Percentiles rank a stretch among this genome's conserved stretches.
Conservation (phyloP, 2,888 invertebrate species). For the Aphidoletes aphidimyza region DNA sequence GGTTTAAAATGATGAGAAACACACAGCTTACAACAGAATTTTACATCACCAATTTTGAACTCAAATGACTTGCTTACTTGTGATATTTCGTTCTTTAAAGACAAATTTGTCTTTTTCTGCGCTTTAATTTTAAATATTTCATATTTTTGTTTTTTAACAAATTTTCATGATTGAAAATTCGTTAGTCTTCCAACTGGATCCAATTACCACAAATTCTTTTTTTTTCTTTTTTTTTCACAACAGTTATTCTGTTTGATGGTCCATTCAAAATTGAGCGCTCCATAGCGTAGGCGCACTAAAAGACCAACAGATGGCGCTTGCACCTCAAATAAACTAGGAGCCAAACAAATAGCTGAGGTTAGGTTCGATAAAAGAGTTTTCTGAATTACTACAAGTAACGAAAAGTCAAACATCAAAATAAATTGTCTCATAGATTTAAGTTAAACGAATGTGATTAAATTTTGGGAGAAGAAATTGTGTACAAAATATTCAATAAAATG, state of each 20-base stretch:
- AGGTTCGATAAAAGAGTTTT: not conserved
- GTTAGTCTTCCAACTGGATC: no score
- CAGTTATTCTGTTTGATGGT: no score
- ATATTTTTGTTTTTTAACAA: no score
- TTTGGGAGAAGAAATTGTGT: not conserved
- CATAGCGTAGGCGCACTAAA: no score
- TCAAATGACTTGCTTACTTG: no score
- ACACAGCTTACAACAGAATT: not conserved
- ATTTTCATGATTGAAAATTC: no score
- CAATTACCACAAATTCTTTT: no score
- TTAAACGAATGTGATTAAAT: not conserved
- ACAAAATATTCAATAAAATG: not conserved
- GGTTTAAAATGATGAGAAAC: not conserved
- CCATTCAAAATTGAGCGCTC: no score
- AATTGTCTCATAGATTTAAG: not conserved
- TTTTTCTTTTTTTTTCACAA: no score
- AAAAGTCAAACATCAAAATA: not conserved
- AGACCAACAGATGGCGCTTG: not conserved
- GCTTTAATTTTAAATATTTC: no score
- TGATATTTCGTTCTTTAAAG: no score
- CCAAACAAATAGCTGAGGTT: conserved; percentile 15
- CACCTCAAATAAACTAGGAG: not conserved
- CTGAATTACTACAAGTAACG: not conserved
- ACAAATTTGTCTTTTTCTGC: no score
- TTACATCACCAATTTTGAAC: not conserved